These are phyloP conservation scores for Bombus superbus DNA, from an alignment of 1,140 invertebrate genomes.

Conservation along the genomic window DNA sequence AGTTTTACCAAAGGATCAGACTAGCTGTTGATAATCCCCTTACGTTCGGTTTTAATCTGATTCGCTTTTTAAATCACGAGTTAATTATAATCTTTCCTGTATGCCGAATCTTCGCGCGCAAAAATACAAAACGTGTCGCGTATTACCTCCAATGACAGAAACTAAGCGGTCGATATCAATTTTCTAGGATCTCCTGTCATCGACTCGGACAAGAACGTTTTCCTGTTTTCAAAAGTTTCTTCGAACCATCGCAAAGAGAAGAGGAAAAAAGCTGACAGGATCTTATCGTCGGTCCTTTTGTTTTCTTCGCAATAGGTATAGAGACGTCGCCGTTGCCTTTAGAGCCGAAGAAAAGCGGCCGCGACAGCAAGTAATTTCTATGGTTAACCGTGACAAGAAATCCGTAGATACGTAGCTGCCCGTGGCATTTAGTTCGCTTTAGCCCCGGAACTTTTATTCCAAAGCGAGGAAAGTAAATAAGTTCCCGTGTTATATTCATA, in stretches of 20 bases:
- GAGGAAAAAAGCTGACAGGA: too few relatives aligned
- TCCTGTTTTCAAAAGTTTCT: too few relatives aligned
- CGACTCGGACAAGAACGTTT: too few relatives aligned
- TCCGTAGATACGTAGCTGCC: not conserved
- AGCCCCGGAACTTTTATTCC: conserved; percentile 11
- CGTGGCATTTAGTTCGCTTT: too few relatives aligned
- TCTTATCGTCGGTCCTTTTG: not conserved
- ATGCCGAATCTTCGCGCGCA: too few relatives aligned
- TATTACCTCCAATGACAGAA: too few relatives aligned
- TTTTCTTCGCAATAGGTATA: not conserved
- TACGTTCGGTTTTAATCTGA: not conserved
- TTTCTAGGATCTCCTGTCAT: too few relatives aligned
- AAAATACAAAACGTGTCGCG: too few relatives aligned
- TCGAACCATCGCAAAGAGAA: not conserved
- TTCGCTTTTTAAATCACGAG: not conserved
- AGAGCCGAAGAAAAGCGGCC: too few relatives aligned
- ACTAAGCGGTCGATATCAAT: too few relatives aligned
- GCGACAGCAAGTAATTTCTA: too few relatives aligned
- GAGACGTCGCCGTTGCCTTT: not conserved
- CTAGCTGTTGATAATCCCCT: not conserved
- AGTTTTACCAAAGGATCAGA: not conserved
- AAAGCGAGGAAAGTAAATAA: conserved; percentile 16
- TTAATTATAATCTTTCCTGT: too few relatives aligned
- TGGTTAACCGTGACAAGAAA: conserved; percentile 4
- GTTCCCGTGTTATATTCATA: conserved; percentile 20